Percentiles rank a stretch among this genome's conserved stretches.
Evolutionary conservation across 2,888 invertebrate species (phyloP).

Genomic region (Ophioninae sp.): DNA sequence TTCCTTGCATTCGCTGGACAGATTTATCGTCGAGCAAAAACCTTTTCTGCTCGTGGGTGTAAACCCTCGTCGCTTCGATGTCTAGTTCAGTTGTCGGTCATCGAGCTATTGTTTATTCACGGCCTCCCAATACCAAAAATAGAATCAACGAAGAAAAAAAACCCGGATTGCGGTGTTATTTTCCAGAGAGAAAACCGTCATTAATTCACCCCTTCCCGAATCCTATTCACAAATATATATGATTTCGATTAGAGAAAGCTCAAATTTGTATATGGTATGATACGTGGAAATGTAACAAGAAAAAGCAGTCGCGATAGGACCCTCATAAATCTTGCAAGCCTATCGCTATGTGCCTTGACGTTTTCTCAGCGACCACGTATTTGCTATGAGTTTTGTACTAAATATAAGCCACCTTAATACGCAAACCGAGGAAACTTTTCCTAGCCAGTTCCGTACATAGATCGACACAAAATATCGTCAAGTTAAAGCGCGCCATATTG

Average conservation of each 20-base stretch:
- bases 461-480: conserved; percentile 3
- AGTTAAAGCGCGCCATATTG: not conserved
- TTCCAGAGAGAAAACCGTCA: conserved; percentile 9
- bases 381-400: conserved; percentile 16
- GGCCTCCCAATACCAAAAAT: conserved; percentile 4
- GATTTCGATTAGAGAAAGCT: not conserved
- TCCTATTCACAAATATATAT: conserved; percentile 13
- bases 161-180: conserved; percentile 1
- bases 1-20: not conserved
- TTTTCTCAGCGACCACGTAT: conserved; percentile 19
- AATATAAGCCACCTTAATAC: conserved; percentile 27
- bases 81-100: not conserved
- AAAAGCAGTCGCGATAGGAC: conserved; percentile 4
- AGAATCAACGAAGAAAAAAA: not conserved
- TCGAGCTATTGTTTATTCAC: not conserved
- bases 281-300: conserved; percentile 7
- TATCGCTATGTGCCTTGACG: conserved; percentile 20
- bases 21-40: not conserved
- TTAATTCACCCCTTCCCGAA: not conserved
- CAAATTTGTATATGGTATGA: not conserved
- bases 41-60: not conserved
- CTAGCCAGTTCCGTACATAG: not conserved
- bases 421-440: conserved; percentile 1
- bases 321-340: conserved; percentile 32
- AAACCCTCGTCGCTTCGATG: not conserved